Conservation (phyloP, 2,797 vertebrate species). For the Lepus oiostolus region DNA sequence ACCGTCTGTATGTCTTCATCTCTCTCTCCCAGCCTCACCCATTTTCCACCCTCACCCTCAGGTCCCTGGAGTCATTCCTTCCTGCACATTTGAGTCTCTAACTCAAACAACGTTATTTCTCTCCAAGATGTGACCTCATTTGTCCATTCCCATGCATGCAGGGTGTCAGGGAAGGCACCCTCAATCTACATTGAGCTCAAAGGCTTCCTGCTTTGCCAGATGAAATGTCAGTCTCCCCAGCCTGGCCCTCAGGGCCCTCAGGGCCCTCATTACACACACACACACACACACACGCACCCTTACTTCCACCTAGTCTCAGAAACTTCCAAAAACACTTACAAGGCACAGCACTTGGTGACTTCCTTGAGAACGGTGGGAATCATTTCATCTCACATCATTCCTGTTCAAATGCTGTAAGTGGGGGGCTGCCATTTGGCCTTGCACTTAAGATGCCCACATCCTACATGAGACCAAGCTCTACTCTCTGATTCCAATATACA, state of each 20-base stretch:
- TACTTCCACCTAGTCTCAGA: background rate
- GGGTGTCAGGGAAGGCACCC: background rate
- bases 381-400: too few species aligned
- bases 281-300: too few species aligned
- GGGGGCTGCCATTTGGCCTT: too few species aligned
- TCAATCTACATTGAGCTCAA: background rate
- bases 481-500: too few species aligned
- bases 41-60: too few species aligned
- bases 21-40: background rate
- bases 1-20: background rate
- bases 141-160: background rate
- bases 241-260: too few species aligned
- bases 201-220: background rate
- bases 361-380: too few species aligned
- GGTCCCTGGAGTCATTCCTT: background rate
- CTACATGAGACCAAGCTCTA: too few species aligned
- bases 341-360: background rate
- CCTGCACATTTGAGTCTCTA: background rate
- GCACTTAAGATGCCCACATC: too few species aligned
- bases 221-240: background rate
- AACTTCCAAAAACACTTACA: background rate
- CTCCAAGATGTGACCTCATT: background rate
- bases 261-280: background rate
- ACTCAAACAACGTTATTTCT: background rate
- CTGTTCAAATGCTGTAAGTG: rapidly evolving